These are phyloP conservation scores for Pomacea maculata DNA, from an alignment of 1,140 invertebrate genomes.

Conservation along the genomic window DNA sequence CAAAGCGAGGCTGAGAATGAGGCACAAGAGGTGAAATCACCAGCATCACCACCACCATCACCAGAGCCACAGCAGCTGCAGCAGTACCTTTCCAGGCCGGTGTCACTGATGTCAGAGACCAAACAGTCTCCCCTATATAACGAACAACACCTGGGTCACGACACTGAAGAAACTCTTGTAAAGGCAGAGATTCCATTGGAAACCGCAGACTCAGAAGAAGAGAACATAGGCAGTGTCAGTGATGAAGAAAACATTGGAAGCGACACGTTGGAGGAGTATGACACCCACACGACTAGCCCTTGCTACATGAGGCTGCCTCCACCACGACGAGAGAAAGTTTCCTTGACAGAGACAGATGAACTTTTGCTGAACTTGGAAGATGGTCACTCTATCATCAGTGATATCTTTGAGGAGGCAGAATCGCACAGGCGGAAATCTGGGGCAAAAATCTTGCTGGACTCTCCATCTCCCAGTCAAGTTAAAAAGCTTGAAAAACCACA, in stretches of 20 bases:
- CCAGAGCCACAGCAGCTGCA: neutral
- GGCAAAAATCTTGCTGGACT: neutral
- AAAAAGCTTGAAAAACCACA: constrained; percentile 15
- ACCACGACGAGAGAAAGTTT: neutral
- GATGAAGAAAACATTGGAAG: constrained; percentile 30
- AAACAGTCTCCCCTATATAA: no score
- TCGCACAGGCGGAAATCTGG: neutral
- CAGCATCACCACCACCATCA: neutral
- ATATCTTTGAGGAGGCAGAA: constrained; percentile 36
- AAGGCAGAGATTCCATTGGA: neutral
- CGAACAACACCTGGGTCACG: constrained; percentile 3
- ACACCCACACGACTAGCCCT: neutral
- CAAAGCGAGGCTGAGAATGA: no score
- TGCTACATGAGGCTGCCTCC: neutral
- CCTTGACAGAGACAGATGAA: constrained; percentile 32
- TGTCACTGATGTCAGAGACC: neutral
- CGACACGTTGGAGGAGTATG: constrained; percentile 15
- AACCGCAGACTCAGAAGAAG: constrained; percentile 33
- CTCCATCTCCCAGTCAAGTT: neutral
- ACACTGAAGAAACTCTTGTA: neutral
- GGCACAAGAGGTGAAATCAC: neutral
- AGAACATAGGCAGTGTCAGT: constrained; percentile 45
- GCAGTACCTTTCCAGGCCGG: neutral
- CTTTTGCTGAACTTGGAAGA: constrained; percentile 39
- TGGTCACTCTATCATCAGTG: constrained; percentile 33